Base-by-base conservation (phyloP, 2,888 invertebrate species). In the Cephus runcator region DNA sequence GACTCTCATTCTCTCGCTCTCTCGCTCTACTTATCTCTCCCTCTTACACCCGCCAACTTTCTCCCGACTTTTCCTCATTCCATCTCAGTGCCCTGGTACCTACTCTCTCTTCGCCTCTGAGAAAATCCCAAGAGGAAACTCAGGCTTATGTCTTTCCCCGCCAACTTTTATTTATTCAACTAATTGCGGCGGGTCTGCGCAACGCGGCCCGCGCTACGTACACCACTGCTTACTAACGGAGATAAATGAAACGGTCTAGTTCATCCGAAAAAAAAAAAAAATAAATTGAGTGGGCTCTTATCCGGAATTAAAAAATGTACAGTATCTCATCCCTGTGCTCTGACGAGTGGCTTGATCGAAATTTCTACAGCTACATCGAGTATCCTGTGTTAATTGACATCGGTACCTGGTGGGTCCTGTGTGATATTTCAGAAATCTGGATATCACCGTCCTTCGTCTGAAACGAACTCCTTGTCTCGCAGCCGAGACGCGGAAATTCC, bases 101-200 rank as follows among this genome's bases (percentile, higher is more conserved):
- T 36, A 71, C 36, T 12, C 40, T 69, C 36, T 40, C 36, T 11
- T 77, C 69, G 33, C 74, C 69, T 71, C n/a, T 75, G 36, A 69
- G 77, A 77, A 77, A 75, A 78, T 78, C 78, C 76, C 78, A 75
- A 75, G 78, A 75, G 78, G 75, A 78, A 78, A 76, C 76, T 76
- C 78, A 73, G 73, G 75, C 78, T 75, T 73, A 73, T 75, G 73
- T 78, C 78, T 78, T 78, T 78, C 80, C 75, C 34, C 81, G 79
- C 81, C 84, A 81, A 84, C 83, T 84, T 86, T 88, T 87, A 86
- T 86, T 88, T 87, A 87, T 87, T 87, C 86, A 83, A 79, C 84
- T 88, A 88, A 88, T 88, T 88, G 86, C 82, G 81, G 79, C 82
- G 80, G 74, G 81, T 78, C 74, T 80, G 83, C 35, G 23, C 11